Conservation (phyloP, 2,113 vertebrate species). For the Anhinga anhinga region DNA sequence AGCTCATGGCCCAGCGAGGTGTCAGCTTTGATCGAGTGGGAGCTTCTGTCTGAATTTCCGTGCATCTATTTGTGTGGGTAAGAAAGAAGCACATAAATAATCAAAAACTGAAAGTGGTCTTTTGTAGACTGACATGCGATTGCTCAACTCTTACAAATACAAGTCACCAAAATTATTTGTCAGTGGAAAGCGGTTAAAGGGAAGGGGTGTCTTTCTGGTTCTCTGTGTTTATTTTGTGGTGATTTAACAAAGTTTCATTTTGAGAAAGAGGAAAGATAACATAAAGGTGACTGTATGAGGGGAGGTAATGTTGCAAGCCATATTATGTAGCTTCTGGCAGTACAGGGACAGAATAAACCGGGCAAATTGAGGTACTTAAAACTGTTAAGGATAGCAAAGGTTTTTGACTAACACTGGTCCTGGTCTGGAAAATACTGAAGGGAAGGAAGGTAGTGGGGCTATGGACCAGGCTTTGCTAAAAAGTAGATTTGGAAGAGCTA, state of each 20-base stretch:
- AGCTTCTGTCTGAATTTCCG: not conserved
- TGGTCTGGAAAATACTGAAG: not conserved
- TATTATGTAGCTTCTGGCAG: not conserved
- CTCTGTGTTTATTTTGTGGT: not conserved
- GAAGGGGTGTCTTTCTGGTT: not conserved
- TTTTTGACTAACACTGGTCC: not conserved
- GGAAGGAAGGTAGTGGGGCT: not conserved
- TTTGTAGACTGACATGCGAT: accelerated
- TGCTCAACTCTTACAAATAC: not conserved
- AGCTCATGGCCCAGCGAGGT: accelerated
- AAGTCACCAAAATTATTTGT: not conserved
- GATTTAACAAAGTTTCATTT: not conserved
- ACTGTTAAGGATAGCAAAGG: too few species aligned
- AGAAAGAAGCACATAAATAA: not conserved
- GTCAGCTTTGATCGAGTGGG: accelerated
- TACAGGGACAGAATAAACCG: not conserved
- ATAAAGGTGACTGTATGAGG: too few species aligned
- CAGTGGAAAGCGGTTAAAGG: not conserved
- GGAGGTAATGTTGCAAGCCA: not conserved
- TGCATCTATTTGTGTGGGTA: not conserved
- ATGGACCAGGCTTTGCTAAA: not conserved
- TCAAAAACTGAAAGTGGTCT: not conserved
- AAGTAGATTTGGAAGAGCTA: not conserved
- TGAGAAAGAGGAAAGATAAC: not conserved
- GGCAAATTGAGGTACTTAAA: not conserved